These are phyloP conservation scores for Leptinotarsa tumamoca DNA, from an alignment of 2,888 invertebrate species.

Conservation along the genomic window DNA sequence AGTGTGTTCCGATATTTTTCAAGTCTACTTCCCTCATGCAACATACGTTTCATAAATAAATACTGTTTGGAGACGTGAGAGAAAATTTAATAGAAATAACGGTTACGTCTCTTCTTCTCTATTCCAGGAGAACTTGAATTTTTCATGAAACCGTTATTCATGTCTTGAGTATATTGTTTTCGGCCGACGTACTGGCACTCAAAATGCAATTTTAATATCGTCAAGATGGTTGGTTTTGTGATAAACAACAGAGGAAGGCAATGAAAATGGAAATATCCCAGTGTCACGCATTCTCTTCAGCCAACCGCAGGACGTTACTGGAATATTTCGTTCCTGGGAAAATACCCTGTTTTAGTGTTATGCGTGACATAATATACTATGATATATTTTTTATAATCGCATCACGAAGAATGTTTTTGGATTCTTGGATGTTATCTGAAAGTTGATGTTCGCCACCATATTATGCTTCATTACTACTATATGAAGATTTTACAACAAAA, in stretches of 20 bases:
- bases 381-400: too few relatives aligned
- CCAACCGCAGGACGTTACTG: not conserved
- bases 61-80: slow-evolving; percentile 35
- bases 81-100: slow-evolving; percentile 37
- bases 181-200: slow-evolving; percentile 31
- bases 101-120: slow-evolving; percentile 14
- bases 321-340: not conserved
- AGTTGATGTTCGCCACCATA: too few relatives aligned
- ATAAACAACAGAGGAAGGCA: slow-evolving; percentile 20
- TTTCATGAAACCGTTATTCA: slow-evolving; percentile 35
- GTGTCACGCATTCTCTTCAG: slow-evolving; percentile 1
- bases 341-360: too few relatives aligned
- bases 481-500: too few relatives aligned
- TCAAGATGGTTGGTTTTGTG: slow-evolving; percentile 36
- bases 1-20: slow-evolving; percentile 8
- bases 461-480: too few relatives aligned
- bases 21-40: slow-evolving; percentile 18
- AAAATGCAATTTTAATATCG: slow-evolving; percentile 42
- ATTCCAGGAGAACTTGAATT: slow-evolving; percentile 32
- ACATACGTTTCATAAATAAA: slow-evolving; percentile 37
- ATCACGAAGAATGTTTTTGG: too few relatives aligned
- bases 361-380: too few relatives aligned
- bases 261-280: slow-evolving; percentile 20
- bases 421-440: too few relatives aligned
- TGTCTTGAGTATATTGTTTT: slow-evolving; percentile 40